These are phyloP conservation scores for Hesperia comma DNA, from an alignment of 2,888 invertebrate species.

Conservation along the genomic window DNA sequence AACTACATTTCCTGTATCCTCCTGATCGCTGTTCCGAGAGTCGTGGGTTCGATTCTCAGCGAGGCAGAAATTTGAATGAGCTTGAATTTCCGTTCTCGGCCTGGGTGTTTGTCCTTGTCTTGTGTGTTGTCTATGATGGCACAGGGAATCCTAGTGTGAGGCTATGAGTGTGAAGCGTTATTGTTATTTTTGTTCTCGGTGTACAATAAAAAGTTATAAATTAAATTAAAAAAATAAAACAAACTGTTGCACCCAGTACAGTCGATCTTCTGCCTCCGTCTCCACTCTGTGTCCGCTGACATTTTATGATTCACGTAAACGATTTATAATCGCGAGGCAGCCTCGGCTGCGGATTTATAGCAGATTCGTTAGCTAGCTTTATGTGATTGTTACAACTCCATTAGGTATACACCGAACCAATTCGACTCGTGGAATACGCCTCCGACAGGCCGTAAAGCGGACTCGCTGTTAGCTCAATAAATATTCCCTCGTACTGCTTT, in stretches of 20 bases:
- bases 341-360: conserved; percentile 32
- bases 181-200: no score
- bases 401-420: conserved; percentile 18
- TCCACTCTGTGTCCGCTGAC: conserved; percentile 36
- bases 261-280: background rate
- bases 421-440: conserved; percentile 8
- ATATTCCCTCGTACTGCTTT: conserved; percentile 4
- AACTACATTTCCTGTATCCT: no score
- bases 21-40: no score
- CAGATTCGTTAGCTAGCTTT: conserved; percentile 30
- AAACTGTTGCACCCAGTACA: background rate
- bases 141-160: no score
- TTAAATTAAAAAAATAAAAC: no score
- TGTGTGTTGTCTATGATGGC: no score
- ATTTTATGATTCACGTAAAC: conserved; percentile 56
- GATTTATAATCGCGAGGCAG: conserved; percentile 52
- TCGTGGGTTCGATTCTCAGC: no score
- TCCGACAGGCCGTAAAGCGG: conserved; percentile 7
- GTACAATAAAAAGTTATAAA: no score
- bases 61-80: no score
- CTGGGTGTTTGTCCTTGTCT: no score
- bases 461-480: conserved; percentile 12
- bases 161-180: no score
- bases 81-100: no score
- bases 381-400: conserved; percentile 26